phyloP scores from a whole-genome alignment of 2,888 invertebrate genomes.

The Callyntrura guangdongensis region DNA sequence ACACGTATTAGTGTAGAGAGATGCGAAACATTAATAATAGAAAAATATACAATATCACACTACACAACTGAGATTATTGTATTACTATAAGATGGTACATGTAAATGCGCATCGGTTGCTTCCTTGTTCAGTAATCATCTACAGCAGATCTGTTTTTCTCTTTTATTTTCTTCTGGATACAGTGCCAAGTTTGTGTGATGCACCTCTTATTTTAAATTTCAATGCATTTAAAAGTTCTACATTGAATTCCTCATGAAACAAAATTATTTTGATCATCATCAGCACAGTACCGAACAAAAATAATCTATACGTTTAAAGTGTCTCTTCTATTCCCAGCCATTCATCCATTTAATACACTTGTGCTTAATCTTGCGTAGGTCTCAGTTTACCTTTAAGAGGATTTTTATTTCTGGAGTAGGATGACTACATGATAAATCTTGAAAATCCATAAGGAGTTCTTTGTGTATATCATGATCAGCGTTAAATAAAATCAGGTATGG shows the following conservation, averaged over 20 bases:
- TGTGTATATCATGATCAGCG: background rate
- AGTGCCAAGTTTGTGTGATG: slow-evolving; percentile 36
- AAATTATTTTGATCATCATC: slow-evolving; percentile 25
- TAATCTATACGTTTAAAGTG: slow-evolving; percentile 22
- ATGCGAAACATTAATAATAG: slow-evolving; percentile 68
- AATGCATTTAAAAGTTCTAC: background rate
- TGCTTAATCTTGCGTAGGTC: slow-evolving; percentile 71
- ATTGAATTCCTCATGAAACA: slow-evolving; percentile 38
- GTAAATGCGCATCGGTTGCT: background rate
- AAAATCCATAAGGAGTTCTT: slow-evolving; percentile 35
- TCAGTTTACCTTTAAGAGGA: slow-evolving; percentile 74
- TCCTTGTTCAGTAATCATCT: background rate
- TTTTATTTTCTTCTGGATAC: slow-evolving; percentile 11
- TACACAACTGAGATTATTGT: background rate
- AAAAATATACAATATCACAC: slow-evolving; percentile 56
- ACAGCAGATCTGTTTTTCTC: background rate
- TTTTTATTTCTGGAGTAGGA: slow-evolving; percentile 67
- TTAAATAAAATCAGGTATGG: background rate
- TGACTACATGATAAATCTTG: slow-evolving; percentile 6
- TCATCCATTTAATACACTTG: slow-evolving; percentile 63
- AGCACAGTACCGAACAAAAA: background rate
- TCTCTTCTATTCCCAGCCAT: slow-evolving; percentile 21
- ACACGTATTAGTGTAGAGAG: background rate
- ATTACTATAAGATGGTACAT: background rate
- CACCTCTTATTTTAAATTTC: no score